phyloP scores from a whole-genome alignment of 2,797 vertebrate species.

The Spondyliosoma cantharus region DNA sequence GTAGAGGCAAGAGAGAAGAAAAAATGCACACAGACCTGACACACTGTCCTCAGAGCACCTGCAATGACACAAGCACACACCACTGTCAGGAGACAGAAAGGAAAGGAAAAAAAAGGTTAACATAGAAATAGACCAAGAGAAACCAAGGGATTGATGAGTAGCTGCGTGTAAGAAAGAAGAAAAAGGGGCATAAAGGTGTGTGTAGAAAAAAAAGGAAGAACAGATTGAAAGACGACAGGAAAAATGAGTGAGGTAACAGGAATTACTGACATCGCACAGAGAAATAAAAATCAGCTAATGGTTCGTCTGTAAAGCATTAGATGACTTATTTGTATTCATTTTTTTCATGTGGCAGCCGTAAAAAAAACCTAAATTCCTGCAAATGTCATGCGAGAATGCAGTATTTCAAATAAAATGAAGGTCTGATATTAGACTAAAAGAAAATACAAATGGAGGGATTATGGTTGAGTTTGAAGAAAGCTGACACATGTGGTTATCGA shows the following conservation, averaged over 20 bases:
- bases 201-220: background rate
- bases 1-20: slow-evolving; percentile 37
- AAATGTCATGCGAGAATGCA: background rate
- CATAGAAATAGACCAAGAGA: background rate
- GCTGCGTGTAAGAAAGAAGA: background rate
- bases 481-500: background rate
- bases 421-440: background rate
- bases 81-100: background rate
- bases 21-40: slow-evolving; percentile 39
- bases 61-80: slow-evolving; percentile 11
- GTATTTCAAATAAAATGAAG: background rate
- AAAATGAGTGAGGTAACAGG: background rate
- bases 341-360: too few species aligned
- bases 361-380: background rate
- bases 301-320: background rate
- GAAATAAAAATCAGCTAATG: background rate
- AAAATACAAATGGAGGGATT: background rate
- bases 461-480: background rate
- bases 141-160: background rate
- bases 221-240: background rate
- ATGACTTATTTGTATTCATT: background rate
- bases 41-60: slow-evolving; percentile 48
- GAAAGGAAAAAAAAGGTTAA: background rate
- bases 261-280: background rate
- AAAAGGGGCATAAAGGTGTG: background rate